Conservation (phyloP, 1,140 invertebrate genomes). For the Nasonia longicornis region DNA sequence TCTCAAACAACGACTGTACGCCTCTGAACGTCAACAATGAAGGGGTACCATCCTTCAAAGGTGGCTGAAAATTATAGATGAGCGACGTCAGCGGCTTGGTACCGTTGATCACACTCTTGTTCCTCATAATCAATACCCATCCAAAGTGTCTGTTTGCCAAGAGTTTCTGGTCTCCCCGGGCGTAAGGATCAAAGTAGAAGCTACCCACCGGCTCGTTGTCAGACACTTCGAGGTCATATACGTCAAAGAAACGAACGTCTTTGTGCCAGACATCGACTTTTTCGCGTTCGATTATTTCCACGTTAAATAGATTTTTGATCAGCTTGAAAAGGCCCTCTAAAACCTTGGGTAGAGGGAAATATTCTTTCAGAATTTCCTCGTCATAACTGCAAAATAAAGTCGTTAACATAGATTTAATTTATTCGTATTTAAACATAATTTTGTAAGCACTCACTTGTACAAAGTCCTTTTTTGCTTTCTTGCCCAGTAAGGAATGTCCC, state of each 20-base stretch:
- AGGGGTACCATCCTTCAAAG: constrained; percentile 73
- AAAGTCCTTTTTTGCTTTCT: constrained; percentile 76
- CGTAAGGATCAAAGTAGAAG: constrained; percentile 88
- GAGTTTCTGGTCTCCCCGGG: constrained; percentile 75
- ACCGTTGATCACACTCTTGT: constrained; percentile 73
- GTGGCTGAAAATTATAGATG: constrained; percentile 84
- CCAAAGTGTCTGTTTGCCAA: constrained; percentile 73
- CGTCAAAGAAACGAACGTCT: constrained; percentile 86
- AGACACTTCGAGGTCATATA: constrained; percentile 78
- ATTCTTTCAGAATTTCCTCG: constrained; percentile 80
- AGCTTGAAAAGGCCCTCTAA: constrained; percentile 81
- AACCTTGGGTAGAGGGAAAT: constrained; percentile 86
- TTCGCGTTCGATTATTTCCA: constrained; percentile 81
- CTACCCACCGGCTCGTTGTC: constrained; percentile 77
- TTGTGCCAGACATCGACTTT: constrained; percentile 82
- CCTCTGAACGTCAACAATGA: constrained; percentile 82
- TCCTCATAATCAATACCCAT: constrained; percentile 78
- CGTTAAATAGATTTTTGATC: constrained; percentile 82
- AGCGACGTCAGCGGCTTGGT: constrained; percentile 81
- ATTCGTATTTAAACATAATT: neutral
- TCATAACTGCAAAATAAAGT: constrained; percentile 70
- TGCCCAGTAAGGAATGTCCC: constrained; percentile 91
- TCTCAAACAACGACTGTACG: constrained; percentile 81
- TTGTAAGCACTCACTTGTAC: constrained; percentile 70
- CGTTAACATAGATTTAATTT: neutral